These are phyloP conservation scores for Spicauda simplicius DNA, from an alignment of 2,888 invertebrate genomes.

Conservation along the genomic window DNA sequence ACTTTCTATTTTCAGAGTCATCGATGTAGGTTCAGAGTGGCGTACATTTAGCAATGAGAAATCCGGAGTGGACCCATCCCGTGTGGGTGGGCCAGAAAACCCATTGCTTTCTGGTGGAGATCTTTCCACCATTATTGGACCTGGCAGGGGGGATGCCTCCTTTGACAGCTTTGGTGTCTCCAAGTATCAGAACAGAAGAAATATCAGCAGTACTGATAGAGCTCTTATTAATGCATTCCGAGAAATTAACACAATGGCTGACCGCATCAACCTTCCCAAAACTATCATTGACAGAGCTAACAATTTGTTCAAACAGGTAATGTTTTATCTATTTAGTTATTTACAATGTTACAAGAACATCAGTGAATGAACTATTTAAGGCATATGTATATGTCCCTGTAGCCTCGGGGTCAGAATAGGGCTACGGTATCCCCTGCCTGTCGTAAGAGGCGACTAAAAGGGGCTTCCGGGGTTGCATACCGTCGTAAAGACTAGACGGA, in stretches of 20 bases:
- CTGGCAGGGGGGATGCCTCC: constrained; percentile 90
- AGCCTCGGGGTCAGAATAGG: no score
- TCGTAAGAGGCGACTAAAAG: no score
- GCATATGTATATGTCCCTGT: no score
- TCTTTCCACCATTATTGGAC: constrained; percentile 97
- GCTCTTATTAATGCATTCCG: constrained; percentile 97
- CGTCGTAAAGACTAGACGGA: no score
- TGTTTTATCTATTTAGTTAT: no score
- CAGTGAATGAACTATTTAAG: no score
- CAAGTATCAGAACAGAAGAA: constrained; percentile 90
- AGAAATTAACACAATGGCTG: constrained; percentile 99
- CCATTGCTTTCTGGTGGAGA: constrained; percentile 97
- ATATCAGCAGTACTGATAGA: constrained; percentile 96
- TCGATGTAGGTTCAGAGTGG: constrained; percentile 99
- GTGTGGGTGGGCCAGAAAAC: constrained; percentile 99
- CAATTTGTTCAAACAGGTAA: constrained; percentile 97
- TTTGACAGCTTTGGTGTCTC: constrained; percentile 94
- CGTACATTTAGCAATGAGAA: constrained; percentile 99
- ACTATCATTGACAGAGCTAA: constrained; percentile 99
- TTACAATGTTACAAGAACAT: no score
- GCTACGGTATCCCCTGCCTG: no score
- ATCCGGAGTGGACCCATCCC: constrained; percentile 97
- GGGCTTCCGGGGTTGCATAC: no score
- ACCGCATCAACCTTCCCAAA: constrained; percentile 97
- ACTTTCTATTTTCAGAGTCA: constrained; percentile 88